phyloP scores from a whole-genome alignment of 2,113 vertebrate species.

The Callospermophilus lateralis region DNA sequence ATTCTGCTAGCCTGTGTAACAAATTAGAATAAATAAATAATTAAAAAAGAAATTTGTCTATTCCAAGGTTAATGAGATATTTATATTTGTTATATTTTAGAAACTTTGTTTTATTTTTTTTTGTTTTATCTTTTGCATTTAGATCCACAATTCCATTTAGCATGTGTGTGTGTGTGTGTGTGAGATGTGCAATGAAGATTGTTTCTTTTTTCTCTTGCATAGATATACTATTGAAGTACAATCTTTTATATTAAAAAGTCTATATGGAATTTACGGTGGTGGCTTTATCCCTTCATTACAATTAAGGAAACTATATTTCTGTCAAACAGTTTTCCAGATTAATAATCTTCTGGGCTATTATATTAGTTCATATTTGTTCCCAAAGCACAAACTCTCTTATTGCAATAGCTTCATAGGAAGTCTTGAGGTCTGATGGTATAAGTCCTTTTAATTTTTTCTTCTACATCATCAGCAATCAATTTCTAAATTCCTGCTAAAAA shows the following conservation, averaged over 20 bases:
- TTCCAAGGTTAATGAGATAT: neutral
- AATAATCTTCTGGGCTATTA: neutral
- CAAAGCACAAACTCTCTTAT: neutral
- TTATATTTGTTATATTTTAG: neutral
- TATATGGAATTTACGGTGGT: neutral
- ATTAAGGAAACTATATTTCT: neutral
- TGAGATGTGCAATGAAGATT: neutral
- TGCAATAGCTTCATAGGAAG: neutral
- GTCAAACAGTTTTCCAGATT: neutral
- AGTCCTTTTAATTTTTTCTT: neutral
- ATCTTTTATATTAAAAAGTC: neutral
- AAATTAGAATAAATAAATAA: no score
- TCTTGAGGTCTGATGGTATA: no score
- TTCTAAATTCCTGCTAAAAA: neutral
- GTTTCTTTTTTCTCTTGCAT: neutral
- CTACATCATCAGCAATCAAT: neutral
- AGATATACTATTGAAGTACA: neutral
- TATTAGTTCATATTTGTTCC: neutral
- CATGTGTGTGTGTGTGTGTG: neutral
- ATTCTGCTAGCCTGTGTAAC: no score
- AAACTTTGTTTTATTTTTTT: neutral
- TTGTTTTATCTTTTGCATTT: neutral
- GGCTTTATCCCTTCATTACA: neutral
- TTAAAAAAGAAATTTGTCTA: no score
- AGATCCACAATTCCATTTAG: neutral